Percentiles rank a stretch among this genome's conserved stretches.
phyloP scores from a whole-genome alignment of 2,797 vertebrate genomes.

The Galaxias olidus region DNA sequence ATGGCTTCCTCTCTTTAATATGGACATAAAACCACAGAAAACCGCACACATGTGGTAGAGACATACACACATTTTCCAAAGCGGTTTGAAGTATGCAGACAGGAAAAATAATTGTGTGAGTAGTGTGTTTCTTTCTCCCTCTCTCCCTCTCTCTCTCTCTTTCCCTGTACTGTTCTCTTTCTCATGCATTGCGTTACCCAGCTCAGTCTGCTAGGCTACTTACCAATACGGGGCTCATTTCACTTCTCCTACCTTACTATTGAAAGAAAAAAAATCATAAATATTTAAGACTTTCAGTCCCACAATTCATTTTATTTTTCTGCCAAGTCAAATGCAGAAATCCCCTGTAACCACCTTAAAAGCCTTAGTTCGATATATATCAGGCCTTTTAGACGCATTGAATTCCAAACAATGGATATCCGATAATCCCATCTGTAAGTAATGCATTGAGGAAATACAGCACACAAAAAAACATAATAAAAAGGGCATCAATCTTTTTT shows the following conservation, averaged over 20 bases:
- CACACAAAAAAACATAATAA: constrained; percentile 76
- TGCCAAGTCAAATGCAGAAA: constrained; percentile 76
- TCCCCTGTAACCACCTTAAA: constrained; percentile 80
- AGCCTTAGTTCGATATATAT: constrained; percentile 79
- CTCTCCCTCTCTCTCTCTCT: constrained; percentile 15
- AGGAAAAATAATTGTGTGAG: constrained; percentile 68
- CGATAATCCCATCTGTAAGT: constrained; percentile 82
- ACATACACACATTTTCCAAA: constrained; percentile 60
- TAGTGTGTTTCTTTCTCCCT: constrained; percentile 50
- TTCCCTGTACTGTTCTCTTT: constrained; percentile 6
- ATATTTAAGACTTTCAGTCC: constrained; percentile 77
- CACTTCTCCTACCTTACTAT: constrained; percentile 55
- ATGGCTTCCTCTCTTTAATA: constrained; percentile 60
- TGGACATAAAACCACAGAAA: constrained; percentile 57
- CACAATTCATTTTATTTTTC: constrained; percentile 74
- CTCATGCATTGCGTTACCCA: constrained; percentile 51
- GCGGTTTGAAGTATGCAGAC: constrained; percentile 59
- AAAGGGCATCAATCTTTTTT: constrained; percentile 83
- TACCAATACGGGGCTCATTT: constrained; percentile 62
- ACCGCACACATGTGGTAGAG: constrained; percentile 56
- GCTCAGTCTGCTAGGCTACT: constrained; percentile 64
- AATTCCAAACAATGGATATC: constrained; percentile 83
- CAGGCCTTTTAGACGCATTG: constrained; percentile 79
- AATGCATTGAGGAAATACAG: constrained; percentile 68
- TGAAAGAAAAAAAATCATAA: constrained; percentile 68